Conservation (phyloP, 2,888 invertebrate genomes). For the Cylloceria caligata region DNA sequence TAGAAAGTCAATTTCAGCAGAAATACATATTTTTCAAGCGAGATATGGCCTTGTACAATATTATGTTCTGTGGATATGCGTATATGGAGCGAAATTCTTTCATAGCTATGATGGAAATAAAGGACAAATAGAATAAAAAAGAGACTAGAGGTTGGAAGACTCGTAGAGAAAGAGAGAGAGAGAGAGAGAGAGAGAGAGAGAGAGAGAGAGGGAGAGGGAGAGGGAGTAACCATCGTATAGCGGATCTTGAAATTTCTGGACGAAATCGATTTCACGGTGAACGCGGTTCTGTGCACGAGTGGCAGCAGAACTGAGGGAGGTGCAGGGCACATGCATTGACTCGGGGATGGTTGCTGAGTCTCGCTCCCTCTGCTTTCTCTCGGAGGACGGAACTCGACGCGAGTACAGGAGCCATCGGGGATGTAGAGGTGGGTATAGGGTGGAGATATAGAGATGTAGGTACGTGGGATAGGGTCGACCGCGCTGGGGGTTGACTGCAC, state of each 20-base stretch:
- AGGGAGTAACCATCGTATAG: conserved; percentile 32
- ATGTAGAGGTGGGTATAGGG: conserved; percentile 35
- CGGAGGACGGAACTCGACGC: conserved; percentile 61
- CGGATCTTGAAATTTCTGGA: conserved; percentile 61
- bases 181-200: conserved; percentile 1
- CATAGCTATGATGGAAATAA: conserved; percentile 15
- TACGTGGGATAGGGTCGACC: conserved; percentile 66
- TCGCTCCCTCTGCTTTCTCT: conserved; percentile 46
- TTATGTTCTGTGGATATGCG: conserved; percentile 9
- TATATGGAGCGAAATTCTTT: conserved; percentile 3
- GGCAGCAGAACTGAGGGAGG: conserved; percentile 42
- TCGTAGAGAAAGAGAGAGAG: conserved; percentile 28
- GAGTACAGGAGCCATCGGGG: conserved; percentile 53
- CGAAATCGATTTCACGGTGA: conserved; percentile 76
- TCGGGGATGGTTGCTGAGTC: conserved; percentile 46
- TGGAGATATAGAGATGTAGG: conserved; percentile 42
- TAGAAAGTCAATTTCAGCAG: neutral
- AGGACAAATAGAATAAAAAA: conserved; percentile 32
- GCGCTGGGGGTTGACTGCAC: conserved; percentile 71
- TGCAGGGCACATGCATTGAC: conserved; percentile 42
- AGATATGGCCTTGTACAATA: neutral
- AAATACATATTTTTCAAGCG: neutral
- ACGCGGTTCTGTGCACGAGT: conserved; percentile 61
- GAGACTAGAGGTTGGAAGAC: neutral
- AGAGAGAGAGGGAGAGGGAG: too few relatives aligned